Evolutionary conservation across 2,113 vertebrate genomes (phyloP).

Genomic region (Notothenia coriiceps): DNA sequence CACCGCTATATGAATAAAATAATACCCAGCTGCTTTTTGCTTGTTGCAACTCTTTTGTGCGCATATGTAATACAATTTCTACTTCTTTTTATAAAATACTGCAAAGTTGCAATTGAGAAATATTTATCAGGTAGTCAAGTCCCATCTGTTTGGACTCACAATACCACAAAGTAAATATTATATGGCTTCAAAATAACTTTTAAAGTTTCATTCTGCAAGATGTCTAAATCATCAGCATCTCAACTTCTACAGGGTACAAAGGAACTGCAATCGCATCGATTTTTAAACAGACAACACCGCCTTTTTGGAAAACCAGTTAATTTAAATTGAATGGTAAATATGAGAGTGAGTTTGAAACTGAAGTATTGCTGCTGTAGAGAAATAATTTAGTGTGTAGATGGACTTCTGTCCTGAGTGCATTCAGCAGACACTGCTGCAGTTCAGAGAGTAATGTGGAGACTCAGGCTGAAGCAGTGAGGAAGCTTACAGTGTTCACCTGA

Average conservation of each 20-base stretch:
- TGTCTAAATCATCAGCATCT: not conserved
- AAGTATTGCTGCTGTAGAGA: not conserved
- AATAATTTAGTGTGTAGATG: not conserved
- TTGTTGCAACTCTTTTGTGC: not conserved
- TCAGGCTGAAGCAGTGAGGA: conserved; percentile 6
- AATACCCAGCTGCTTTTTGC: not conserved
- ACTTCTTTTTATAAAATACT: too few species aligned
- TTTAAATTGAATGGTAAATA: too few species aligned
- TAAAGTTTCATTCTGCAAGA: not conserved
- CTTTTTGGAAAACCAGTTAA: too few species aligned
- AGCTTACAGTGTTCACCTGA: conserved; percentile 17
- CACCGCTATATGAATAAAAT: not conserved
- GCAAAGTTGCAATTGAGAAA: not conserved
- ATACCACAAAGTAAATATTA: not conserved
- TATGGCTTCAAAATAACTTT: not conserved
- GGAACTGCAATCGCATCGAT: too few species aligned
- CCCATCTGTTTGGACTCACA: not conserved
- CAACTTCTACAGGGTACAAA: too few species aligned
- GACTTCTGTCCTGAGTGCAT: not conserved
- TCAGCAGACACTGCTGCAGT: not conserved
- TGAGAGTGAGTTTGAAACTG: not conserved
- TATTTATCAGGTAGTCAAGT: not conserved
- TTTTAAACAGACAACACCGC: too few species aligned
- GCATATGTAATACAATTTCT: not conserved
- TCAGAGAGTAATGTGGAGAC: not conserved